Percentiles rank a stretch among this genome's conserved stretches.
Evolutionary conservation across 1,140 invertebrate species (phyloP).

Genomic region (Panagrolaimus sp.): DNA sequence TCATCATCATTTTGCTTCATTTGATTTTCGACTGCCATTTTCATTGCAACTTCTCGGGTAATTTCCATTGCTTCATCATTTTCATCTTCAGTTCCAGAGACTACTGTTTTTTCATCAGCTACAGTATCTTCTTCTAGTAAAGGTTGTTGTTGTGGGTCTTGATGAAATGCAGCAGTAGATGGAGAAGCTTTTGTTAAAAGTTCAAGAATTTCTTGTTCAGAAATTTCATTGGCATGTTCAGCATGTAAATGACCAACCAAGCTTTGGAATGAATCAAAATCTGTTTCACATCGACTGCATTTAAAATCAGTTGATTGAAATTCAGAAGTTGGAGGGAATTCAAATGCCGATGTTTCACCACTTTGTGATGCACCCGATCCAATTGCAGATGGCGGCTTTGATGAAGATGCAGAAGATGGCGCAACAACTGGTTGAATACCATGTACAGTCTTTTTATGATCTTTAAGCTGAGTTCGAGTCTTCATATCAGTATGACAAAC

Average conservation of each 20-base stretch:
- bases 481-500: slow-evolving; percentile 42
- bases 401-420: neutral
- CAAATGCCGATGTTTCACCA: neutral
- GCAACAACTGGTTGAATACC: slow-evolving; percentile 32
- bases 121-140: neutral
- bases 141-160: neutral
- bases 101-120: neutral
- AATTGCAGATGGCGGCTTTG: neutral
- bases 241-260: neutral
- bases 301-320: neutral
- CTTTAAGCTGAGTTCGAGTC: slow-evolving; percentile 35
- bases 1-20: neutral
- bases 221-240: neutral
- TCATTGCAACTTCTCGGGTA: slow-evolving; percentile 19
- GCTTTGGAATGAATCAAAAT: neutral
- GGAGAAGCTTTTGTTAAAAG: neutral
- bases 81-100: neutral
- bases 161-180: neutral
- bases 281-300: neutral
- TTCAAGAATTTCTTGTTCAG: neutral
- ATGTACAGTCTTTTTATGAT: slow-evolving; percentile 50
- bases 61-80: slow-evolving; percentile 9
- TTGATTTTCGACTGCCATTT: slow-evolving; percentile 11
- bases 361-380: neutral
- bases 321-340: neutral